A percentile compares a stretch with the other conserved stretches of the same genome.
Conservation (phyloP, 2,888 invertebrate species). For the Rhodophaea formosa region DNA sequence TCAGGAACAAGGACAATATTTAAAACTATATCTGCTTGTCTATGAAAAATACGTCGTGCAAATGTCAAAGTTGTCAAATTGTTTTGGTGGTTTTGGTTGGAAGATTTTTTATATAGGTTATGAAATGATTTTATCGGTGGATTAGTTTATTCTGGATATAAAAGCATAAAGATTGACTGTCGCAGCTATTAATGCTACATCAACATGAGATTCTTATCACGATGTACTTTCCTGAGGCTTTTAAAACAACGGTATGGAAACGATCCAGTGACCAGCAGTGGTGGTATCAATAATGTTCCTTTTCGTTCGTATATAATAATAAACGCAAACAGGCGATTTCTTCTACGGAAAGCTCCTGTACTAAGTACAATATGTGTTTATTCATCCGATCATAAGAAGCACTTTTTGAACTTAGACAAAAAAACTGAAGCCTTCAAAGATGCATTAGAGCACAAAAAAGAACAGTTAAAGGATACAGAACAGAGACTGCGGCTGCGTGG, state of each 20-base stretch:
- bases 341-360: constrained; percentile 37
- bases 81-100: too few relatives aligned
- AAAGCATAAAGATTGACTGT: not conserved
- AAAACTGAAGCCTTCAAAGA: constrained; percentile 77
- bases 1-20: too few relatives aligned
- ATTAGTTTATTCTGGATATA: not conserved
- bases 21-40: too few relatives aligned
- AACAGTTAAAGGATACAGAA: constrained; percentile 82
- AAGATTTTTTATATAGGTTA: not conserved
- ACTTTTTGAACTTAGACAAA: constrained; percentile 65
- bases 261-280: constrained; percentile 27
- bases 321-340: constrained; percentile 35
- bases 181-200: not conserved
- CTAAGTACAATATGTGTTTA: constrained; percentile 48
- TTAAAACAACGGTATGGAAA: constrained; percentile 39
- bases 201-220: constrained; percentile 52
- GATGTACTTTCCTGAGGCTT: constrained; percentile 45
- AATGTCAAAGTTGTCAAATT: too few relatives aligned
- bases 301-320: constrained; percentile 39
- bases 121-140: not conserved
- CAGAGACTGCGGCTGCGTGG: constrained; percentile 69
- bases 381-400: constrained; percentile 65
- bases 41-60: too few relatives aligned
- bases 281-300: constrained; percentile 36
- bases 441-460: constrained; percentile 83